These are phyloP conservation scores for Enteromius paludinosus DNA, from an alignment of 2,797 vertebrate species.

Conservation along the genomic window DNA sequence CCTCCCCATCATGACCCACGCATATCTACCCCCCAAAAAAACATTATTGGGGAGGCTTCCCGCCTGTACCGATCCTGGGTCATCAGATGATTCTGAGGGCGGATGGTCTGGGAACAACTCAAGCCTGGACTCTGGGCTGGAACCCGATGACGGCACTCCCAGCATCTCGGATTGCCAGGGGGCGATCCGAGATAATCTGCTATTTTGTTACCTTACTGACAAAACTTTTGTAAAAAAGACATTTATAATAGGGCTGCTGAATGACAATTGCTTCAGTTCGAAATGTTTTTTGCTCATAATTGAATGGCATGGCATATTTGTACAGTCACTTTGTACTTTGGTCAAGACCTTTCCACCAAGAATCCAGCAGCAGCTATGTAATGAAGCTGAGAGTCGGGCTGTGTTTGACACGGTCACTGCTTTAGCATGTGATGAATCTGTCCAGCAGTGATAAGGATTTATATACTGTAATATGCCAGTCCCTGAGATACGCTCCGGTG, in stretches of 20 bases:
- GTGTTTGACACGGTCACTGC: constrained; percentile 11
- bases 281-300: constrained; percentile 8
- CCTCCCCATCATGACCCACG: too few relatives aligned
- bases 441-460: constrained; percentile 39
- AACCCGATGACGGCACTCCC: too few relatives aligned
- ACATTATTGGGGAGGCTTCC: too few relatives aligned
- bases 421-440: constrained; percentile 47
- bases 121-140: too few relatives aligned
- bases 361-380: not conserved
- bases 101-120: too few relatives aligned
- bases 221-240: not conserved
- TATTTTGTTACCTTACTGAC: not conserved
- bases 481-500: constrained; percentile 23
- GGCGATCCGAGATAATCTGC: not conserved
- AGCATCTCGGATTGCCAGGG: not conserved
- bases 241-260: not conserved
- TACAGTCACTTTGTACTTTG: not conserved
- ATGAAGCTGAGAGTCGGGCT: constrained; percentile 10
- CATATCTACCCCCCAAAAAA: too few relatives aligned
- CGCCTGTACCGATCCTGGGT: too few relatives aligned
- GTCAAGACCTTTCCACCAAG: not conserved
- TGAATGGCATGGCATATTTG: not conserved
- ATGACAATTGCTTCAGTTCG: not conserved
- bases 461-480: constrained; percentile 31
- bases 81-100: too few relatives aligned